Percentiles rank a stretch among this genome's conserved stretches.
phyloP scores from a whole-genome alignment of 2,797 vertebrate species.

The Geotria australis region DNA sequence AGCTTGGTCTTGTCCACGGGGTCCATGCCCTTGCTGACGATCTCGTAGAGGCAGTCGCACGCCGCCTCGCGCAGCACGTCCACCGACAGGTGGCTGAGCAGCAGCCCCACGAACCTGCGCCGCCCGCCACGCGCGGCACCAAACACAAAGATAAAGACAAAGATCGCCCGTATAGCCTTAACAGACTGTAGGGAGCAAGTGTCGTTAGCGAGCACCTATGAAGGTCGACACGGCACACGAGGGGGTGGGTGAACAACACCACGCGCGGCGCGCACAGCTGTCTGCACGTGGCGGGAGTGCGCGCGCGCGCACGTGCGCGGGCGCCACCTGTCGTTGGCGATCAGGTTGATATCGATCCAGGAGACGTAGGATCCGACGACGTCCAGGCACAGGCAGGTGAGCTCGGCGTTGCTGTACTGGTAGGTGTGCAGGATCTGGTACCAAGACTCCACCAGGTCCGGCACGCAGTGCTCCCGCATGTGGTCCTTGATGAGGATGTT shows the following conservation, averaged over 20 bases:
- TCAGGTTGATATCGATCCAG: constrained; percentile 92
- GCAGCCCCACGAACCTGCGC: constrained; percentile 65
- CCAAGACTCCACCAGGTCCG: constrained; percentile 84
- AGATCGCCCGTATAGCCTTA: no score
- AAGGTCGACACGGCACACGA: no score
- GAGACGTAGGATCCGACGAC: constrained; percentile 82
- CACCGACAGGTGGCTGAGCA: constrained; percentile 90
- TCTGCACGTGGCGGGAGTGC: no score
- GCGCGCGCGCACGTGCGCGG: no score
- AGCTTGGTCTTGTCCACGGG: constrained; percentile 83
- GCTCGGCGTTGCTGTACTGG: constrained; percentile 59
- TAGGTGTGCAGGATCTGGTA: constrained; percentile 87
- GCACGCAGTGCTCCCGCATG: constrained; percentile 88
- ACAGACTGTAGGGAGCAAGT: no score
- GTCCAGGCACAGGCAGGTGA: constrained; percentile 97
- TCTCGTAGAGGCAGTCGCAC: constrained; percentile 89
- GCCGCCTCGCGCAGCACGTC: constrained; percentile 86
- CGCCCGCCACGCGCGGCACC: no score
- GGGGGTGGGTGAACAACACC: no score
- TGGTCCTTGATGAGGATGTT: constrained; percentile 77
- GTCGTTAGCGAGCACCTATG: no score
- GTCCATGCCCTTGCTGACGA: constrained; percentile 95
- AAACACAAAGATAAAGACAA: no score
- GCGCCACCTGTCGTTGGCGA: constrained; percentile 81
- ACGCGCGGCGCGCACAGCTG: no score